A percentile compares a stretch with the other conserved stretches of the same genome.
Conservation (phyloP, 2,797 vertebrate species). For the Squalus acanthias region DNA sequence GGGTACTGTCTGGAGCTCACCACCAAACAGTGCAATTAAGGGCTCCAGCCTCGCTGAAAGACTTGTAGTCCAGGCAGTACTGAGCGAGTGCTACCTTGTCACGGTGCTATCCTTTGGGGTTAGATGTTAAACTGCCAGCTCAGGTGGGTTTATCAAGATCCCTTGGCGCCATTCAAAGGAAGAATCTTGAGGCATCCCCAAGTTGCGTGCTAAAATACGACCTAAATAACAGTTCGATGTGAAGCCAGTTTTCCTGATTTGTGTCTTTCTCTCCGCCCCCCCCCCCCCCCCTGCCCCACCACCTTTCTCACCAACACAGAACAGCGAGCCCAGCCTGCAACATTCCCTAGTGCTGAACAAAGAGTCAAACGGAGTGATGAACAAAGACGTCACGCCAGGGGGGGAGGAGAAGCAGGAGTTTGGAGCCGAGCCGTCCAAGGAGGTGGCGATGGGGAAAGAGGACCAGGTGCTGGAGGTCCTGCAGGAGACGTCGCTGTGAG, state of each 20-base stretch:
- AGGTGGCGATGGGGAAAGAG: neutral
- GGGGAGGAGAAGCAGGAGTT: neutral
- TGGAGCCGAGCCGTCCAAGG: no score
- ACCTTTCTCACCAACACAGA: neutral
- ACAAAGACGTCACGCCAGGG: no score
- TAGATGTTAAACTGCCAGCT: neutral
- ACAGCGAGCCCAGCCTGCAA: neutral
- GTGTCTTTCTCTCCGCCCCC: neutral
- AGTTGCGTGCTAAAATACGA: constrained; percentile 59
- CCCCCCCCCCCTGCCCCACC: neutral
- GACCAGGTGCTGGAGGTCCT: neutral
- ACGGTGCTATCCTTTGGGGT: neutral
- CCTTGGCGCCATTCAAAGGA: neutral
- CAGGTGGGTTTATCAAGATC: neutral
- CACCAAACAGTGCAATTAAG: no score
- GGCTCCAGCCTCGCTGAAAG: neutral
- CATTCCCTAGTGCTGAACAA: neutral
- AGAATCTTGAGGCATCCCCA: constrained; percentile 42
- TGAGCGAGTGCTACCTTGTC: neutral
- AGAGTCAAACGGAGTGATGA: neutral
- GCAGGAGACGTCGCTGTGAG: neutral
- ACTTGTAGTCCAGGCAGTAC: no score
- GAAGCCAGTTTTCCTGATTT: neutral
- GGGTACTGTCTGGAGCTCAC: no score
- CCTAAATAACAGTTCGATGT: constrained; percentile 51